Conservation (phyloP, 2,113 vertebrate species). For the Edolisoma coerulescens region DNA sequence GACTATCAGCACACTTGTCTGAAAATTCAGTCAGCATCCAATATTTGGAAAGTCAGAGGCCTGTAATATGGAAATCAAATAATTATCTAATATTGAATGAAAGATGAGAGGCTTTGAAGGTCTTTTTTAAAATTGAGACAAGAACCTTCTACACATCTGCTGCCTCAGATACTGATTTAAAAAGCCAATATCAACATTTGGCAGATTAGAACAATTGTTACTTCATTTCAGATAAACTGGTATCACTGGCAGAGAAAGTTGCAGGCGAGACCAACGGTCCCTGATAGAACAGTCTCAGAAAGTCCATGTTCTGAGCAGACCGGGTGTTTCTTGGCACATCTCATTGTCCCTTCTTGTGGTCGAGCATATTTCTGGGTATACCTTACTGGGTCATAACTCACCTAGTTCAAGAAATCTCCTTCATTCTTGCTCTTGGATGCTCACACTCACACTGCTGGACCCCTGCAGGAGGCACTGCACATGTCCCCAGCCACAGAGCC, state of each 20-base stretch:
- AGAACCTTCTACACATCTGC: not conserved
- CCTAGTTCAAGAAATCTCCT: no score
- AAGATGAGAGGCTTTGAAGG: not conserved
- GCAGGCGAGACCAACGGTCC: not conserved
- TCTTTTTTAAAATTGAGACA: not conserved
- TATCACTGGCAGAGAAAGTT: not conserved
- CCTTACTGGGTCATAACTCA: not conserved
- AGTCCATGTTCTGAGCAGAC: not conserved
- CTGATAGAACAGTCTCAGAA: not conserved
- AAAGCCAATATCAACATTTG: not conserved
- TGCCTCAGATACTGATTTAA: not conserved
- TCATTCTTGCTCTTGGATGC: not conserved
- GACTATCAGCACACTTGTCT: not conserved
- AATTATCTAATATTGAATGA: not conserved
- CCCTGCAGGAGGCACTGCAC: rapidly evolving
- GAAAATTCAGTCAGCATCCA: not conserved
- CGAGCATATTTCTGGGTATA: not conserved
- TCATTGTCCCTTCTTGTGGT: not conserved
- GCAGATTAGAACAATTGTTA: not conserved
- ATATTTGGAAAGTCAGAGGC: not conserved
- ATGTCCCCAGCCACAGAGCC: rapidly evolving
- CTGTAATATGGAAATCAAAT: not conserved
- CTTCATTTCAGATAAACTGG: not conserved
- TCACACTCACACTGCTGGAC: rapidly evolving
- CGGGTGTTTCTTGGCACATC: not conserved